Base-by-base conservation (phyloP, 2,113 vertebrate species). In the Morone saxatilis region DNA sequence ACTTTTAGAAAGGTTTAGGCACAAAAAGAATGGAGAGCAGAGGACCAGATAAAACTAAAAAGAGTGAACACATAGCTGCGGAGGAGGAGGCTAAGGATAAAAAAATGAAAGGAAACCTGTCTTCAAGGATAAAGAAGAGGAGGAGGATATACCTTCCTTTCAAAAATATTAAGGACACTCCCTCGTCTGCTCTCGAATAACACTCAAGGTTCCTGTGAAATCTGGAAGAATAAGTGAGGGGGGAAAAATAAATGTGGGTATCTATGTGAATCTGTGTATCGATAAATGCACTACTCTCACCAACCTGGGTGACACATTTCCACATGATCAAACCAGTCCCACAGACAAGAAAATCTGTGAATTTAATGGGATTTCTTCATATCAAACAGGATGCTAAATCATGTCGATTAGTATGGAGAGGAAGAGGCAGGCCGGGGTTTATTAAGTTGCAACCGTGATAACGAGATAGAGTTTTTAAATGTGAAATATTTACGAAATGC, bases 21-120 rank as follows among this genome's bases (percentile, higher is more conserved):
- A 77, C 60, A 87, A 77, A 70, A 75, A 71, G 13, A 66, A 51
- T 72, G 25, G 25, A 78, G 63, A 76, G 40, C 6, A 76, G 60
- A 89, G 70, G 67, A 79, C 68, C 70, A 79, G 71, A 87, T 63
- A 61, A 54, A 77, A 82, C 72, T 66, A 77, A 72, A 51, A 80
- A 53, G 50, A 79, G 79, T 53, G 60, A 82, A 78, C 63, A 56
- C 43, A 59, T 67, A 65, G 69, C 74, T 84, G 74, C 5, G 7
- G 12, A 68, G n/a, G 51, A 70, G 36, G 45, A 59, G n/a, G 59
- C 79, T 77, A 51, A 71, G 76, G 59, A 80, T 61, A 68, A 67
- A 12, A 73, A 73, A 74, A 59, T 73, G 2, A 87, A 91, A 78
- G 61, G 11, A 81, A 85, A 68, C 40, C 50, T 80, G 31, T 72